Evolutionary conservation across 2,888 invertebrate genomes (phyloP).

Genomic region (Agonum fuliginosum): DNA sequence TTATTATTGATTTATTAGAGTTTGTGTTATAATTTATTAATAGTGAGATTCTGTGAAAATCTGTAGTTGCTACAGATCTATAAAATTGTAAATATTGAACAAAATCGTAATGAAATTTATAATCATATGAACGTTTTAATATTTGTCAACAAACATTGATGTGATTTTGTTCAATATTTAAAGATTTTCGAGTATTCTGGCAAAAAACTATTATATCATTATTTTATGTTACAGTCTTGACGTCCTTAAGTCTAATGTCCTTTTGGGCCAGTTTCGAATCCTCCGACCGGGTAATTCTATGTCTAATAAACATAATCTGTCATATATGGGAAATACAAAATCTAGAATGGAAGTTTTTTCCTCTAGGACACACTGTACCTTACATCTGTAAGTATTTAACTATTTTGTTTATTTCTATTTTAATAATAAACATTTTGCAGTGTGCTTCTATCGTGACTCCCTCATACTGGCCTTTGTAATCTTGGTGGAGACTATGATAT

Average conservation of each 20-base stretch:
- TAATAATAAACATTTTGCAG: constrained; percentile 24
- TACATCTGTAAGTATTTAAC: neutral
- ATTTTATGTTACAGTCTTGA: constrained; percentile 19
- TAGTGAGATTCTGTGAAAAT: too few relatives aligned
- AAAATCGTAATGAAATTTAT: too few relatives aligned
- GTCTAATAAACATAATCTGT: constrained; percentile 32
- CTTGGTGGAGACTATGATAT: constrained; percentile 24
- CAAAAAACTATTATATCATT: neutral
- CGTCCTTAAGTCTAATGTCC: constrained; percentile 4
- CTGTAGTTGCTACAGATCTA: too few relatives aligned
- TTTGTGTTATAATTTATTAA: too few relatives aligned
- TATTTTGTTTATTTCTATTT: too few relatives aligned
- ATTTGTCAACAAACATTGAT: too few relatives aligned
- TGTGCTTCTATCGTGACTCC: constrained; percentile 31
- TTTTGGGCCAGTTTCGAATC: constrained; percentile 28
- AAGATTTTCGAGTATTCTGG: too few relatives aligned
- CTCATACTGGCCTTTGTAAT: constrained; percentile 3
- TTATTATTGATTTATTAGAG: too few relatives aligned
- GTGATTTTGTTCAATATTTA: too few relatives aligned
- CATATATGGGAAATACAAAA: constrained; percentile 20
- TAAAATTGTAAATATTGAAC: too few relatives aligned
- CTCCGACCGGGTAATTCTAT: constrained; percentile 12
- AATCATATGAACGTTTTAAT: too few relatives aligned
- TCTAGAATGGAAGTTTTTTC: constrained; percentile 14
- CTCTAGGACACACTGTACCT: constrained; percentile 18